Evolutionary conservation across 2,888 invertebrate species (phyloP), one percentile per base, ranked within the genome.

Genomic region (Tachina lurida): DNA sequence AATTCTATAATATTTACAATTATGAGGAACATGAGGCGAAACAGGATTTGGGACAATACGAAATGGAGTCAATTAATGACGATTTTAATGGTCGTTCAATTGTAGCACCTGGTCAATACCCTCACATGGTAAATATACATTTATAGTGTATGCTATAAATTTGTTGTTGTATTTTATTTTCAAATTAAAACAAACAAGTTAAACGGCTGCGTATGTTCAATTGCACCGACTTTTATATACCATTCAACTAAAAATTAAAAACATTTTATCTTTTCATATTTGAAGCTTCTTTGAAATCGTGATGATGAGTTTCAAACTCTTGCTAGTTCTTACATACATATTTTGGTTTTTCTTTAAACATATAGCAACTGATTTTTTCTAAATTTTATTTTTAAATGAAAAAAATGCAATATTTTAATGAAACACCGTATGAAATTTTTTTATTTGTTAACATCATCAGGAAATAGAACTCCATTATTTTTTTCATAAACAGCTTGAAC

Each of bases 91-190:
- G 91, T 1, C 88, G 91, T 45, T 89, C 89, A 17, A 82, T 89
- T 58, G 90, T 90, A 5, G 88, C 89, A 22, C 90, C 91, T 12
- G 91, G 91, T 43, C 89, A 91, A 84, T 91, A 90, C 86, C 91
- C 91, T 4, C 91, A 91, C 81, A 91, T 91, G 91, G 91, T 90
- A 84, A 83, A 65, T 77, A 67, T 54, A 19, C 54, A 31, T 41
- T 31, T 60, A 62, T n/a, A 39, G 7, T 31, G 4, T 17, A 17
- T 31, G 56, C 15, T 62, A 41, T 15, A 41, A 45, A 56, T 41
- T 13, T 15, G n/a, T 77, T 49, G 19, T 62, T 52, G 19, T 39
- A 62, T 49, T 49, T 77, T 80, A 19, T 45, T 58, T 76, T 41
- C 5, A 52, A 67, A 67, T 49, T 49, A 63, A 63, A 67, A 49